phyloP scores from a whole-genome alignment of 2,888 invertebrate genomes.

The Oscheius onirici region DNA sequence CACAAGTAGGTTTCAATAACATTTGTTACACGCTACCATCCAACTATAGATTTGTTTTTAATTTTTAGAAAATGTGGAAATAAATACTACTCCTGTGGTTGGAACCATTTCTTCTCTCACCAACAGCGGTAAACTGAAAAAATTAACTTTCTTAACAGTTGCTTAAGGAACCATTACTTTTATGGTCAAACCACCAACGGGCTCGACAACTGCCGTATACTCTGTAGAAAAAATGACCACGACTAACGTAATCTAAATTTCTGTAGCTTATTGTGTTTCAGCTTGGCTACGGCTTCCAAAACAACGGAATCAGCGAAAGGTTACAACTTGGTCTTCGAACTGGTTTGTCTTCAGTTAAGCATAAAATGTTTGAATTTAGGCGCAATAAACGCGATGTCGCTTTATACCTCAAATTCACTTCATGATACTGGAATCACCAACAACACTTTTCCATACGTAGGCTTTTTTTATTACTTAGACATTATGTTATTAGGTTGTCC shows the following conservation, averaged over 20 bases:
- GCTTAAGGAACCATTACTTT: neutral
- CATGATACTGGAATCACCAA: neutral
- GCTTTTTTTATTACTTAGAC: neutral
- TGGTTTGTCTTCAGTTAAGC: neutral
- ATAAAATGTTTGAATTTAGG: neutral
- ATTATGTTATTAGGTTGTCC: neutral
- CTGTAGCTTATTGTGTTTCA: neutral
- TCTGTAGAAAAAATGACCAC: slow-evolving; percentile 23
- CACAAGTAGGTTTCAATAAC: too few relatives aligned
- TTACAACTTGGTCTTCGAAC: neutral
- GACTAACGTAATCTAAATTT: neutral
- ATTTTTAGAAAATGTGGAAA: too few relatives aligned
- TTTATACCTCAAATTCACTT: slow-evolving; percentile 6
- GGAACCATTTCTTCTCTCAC: too few relatives aligned
- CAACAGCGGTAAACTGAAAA: too few relatives aligned
- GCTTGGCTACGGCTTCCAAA: slow-evolving; percentile 21
- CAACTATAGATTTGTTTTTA: too few relatives aligned
- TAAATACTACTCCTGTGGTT: neutral
- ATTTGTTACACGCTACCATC: too few relatives aligned
- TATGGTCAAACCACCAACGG: neutral
- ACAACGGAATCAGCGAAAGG: neutral
- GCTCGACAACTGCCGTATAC: neutral
- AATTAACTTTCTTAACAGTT: too few relatives aligned
- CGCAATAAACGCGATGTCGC: neutral
- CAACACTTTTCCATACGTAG: neutral